phyloP scores from a whole-genome alignment of 2,113 vertebrate genomes.

The Macroglossus sobrinus region DNA sequence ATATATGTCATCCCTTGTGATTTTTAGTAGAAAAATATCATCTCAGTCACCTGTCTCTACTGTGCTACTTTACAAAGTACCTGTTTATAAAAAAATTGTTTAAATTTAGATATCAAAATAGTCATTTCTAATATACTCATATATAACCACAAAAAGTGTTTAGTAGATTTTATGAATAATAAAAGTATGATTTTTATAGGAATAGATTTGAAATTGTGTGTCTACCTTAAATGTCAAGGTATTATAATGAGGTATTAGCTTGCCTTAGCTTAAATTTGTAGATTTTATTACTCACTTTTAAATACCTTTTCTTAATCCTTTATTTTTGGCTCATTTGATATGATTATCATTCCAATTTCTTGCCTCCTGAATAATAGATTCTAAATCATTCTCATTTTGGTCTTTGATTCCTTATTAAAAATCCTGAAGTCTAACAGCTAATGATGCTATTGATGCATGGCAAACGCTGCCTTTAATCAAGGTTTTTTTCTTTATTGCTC shows the following conservation, averaged over 20 bases:
- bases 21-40: neutral
- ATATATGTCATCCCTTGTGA: neutral
- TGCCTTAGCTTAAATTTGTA: slow-evolving; percentile 62
- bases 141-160: neutral
- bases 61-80: neutral
- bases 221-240: slow-evolving; percentile 46
- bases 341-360: slow-evolving; percentile 72
- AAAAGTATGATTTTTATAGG: neutral
- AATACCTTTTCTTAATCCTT: slow-evolving; percentile 72
- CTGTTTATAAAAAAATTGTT: neutral
- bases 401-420: slow-evolving; percentile 75
- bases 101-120: slow-evolving; percentile 10
- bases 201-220: slow-evolving; percentile 26
- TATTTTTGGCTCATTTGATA: slow-evolving; percentile 74
- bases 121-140: neutral
- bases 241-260: slow-evolving; percentile 51
- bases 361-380: slow-evolving; percentile 71
- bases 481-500: neutral
- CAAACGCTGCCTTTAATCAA: slow-evolving; percentile 44
- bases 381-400: slow-evolving; percentile 69
- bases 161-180: slow-evolving; percentile 10
- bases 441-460: slow-evolving; percentile 55
- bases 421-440: slow-evolving; percentile 64
- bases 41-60: neutral
- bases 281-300: slow-evolving; percentile 73